Evolutionary conservation across 2,113 vertebrate species (phyloP), one percentile per base, ranked within the genome.

Genomic region (Sinocyclocheilus anophthalmus): DNA sequence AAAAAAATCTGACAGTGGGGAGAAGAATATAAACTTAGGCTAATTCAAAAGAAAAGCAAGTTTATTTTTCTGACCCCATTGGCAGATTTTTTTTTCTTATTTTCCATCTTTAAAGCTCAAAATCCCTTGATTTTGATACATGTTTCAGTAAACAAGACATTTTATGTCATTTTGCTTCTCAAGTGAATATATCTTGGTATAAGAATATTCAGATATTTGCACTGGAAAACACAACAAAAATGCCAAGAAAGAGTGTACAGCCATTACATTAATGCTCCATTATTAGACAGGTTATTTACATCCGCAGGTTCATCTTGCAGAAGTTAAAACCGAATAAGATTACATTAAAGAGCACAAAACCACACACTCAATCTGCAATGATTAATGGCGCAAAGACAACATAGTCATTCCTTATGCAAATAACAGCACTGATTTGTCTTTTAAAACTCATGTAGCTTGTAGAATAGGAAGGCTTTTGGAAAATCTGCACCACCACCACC

Each of bases 401-500:
- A 26, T 26, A 14, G n/a, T 76, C 14, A 45, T 76, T 50, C 42
- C 37, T 39, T 42, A 22, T 55, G 30, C 57, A 72, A 39, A 63
- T 45, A 57, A 76, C 39, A 79, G 50, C 22, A 76, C 24, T 37
- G 7, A 20, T 76, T 84, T 39, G 76, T 48, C 59, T 77, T 69
- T 57, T 76, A 76, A 75, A 45, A 59, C 45, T 76, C 5, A 20
- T 69, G 45, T 20, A 26, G 72, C 85, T 86, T 42, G 42, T 83
- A 86, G 73, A 76, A 77, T 70, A 48, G 82, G 30, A 78, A 85
- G 67, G 70, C 59, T 84, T 78, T 84, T 73, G 86, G 85, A 87
- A 89, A 88, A 82, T 81, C 73, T 90, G 81, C 84, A 79, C 70
- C 76, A 85, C 39, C 72, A 75, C 67, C 83, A 75, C 67, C 83